Evolutionary conservation across 2,888 invertebrate species (phyloP).

Genomic region (Erynnis tages): DNA sequence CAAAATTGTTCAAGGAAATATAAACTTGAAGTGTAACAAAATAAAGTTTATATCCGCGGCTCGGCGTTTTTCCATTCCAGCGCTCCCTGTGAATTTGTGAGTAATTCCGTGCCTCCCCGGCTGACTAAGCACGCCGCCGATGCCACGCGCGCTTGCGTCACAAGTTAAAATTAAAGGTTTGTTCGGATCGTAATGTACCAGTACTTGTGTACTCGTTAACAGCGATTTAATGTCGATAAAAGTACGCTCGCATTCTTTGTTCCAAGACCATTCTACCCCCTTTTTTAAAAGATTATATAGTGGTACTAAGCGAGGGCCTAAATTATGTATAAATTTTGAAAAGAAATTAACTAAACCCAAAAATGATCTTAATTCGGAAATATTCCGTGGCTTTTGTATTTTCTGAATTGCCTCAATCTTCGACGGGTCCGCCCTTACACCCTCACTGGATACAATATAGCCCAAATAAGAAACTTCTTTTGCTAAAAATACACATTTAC

Average conservation of each 20-base stretch:
- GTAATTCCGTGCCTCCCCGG: too few species aligned
- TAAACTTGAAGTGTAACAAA: too few species aligned
- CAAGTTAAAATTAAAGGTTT: neutral
- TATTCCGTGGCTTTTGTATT: neutral
- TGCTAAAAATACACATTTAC: conserved; percentile 2
- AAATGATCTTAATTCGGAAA: conserved; percentile 8
- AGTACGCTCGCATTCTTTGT: neutral
- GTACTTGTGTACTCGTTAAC: neutral
- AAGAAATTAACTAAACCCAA: conserved; percentile 3
- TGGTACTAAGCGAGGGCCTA: neutral
- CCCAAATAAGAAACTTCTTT: conserved; percentile 2
- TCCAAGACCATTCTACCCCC: neutral
- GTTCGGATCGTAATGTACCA: neutral
- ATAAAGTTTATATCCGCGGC: too few species aligned
- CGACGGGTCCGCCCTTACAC: neutral
- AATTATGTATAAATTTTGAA: conserved; percentile 2
- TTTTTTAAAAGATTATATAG: conserved; percentile 3
- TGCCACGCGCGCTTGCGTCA: neutral
- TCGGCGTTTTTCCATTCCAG: too few species aligned
- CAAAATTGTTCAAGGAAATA: too few species aligned
- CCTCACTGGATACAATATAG: neutral
- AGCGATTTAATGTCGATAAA: neutral
- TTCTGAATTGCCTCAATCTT: neutral
- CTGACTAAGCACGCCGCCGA: conserved; percentile 1
- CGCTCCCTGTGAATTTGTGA: too few species aligned